Conservation (phyloP, 2,888 invertebrate genomes). For the Spatulosminthurus flaviceps region DNA sequence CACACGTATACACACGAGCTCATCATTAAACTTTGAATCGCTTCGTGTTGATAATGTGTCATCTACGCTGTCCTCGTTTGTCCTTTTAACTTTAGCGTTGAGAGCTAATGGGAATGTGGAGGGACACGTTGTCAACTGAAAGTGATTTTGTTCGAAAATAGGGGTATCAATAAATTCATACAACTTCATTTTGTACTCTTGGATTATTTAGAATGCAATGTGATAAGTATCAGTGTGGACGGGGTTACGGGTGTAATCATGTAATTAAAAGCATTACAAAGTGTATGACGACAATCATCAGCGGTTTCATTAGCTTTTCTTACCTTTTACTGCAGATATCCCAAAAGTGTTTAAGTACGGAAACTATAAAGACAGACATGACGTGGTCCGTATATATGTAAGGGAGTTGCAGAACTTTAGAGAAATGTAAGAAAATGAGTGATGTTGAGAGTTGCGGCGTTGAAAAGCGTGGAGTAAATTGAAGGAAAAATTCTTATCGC, state of each 20-base stretch:
- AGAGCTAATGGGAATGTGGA: background rate
- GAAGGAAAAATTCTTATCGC: conserved; percentile 38
- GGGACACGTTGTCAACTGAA: background rate
- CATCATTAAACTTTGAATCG: background rate
- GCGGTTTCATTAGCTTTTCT: background rate
- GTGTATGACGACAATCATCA: background rate
- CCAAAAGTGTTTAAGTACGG: background rate
- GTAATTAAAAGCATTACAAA: background rate
- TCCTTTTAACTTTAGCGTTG: background rate
- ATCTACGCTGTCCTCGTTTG: conserved; percentile 7
- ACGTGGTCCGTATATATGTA: too few species aligned
- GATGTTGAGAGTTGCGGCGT: background rate
- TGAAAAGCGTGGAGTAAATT: conserved; percentile 35
- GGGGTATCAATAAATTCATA: background rate
- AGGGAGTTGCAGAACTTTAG: background rate
- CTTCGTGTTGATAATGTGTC: background rate
- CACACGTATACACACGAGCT: conserved; percentile 12
- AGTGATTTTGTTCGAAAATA: background rate
- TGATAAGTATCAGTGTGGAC: background rate
- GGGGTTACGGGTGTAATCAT: background rate
- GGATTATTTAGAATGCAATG: background rate
- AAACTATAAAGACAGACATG: background rate
- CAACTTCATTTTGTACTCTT: background rate
- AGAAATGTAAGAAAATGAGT: background rate
- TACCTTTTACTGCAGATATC: background rate